phyloP scores from a whole-genome alignment of 2,113 vertebrate genomes.

The Zapus hudsonius region DNA sequence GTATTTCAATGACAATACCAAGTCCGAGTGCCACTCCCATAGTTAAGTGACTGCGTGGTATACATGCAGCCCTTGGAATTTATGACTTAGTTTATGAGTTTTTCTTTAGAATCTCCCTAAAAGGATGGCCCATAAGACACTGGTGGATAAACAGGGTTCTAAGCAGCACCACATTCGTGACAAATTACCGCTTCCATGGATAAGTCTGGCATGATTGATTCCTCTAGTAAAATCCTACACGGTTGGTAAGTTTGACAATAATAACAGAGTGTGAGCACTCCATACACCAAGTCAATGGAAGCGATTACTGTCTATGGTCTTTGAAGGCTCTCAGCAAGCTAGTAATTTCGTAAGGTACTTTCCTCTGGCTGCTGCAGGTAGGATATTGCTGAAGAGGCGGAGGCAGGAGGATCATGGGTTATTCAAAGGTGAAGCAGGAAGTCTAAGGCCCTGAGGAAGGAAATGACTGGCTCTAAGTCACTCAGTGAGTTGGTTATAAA shows the following conservation, averaged over 20 bases:
- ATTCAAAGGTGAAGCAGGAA: background rate
- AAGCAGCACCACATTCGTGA: background rate
- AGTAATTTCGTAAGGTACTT: background rate
- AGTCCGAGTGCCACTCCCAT: background rate
- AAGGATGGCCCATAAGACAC: conserved; percentile 53
- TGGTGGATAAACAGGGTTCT: conserved; percentile 13
- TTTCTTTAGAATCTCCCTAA: conserved; percentile 37
- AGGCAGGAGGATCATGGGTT: conserved; percentile 28
- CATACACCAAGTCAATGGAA: background rate
- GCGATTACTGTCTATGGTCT: background rate
- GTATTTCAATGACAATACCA: conserved; percentile 9
- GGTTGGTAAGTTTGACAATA: conserved; percentile 1
- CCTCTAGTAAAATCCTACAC: conserved; percentile 3
- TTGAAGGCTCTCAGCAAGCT: background rate
- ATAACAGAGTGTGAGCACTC: background rate
- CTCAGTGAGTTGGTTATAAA: background rate
- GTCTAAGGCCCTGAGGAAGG: background rate
- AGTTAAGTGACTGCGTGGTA: conserved; percentile 22
- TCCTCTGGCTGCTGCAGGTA: background rate
- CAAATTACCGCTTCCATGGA: conserved; percentile 43
- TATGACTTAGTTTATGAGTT: conserved; percentile 64
- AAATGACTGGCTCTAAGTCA: background rate
- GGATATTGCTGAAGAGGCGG: too few relatives aligned
- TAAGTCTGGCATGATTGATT: conserved; percentile 12
- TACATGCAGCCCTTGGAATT: conserved; percentile 59